Evolutionary conservation across 2,113 vertebrate genomes (phyloP).

Genomic region (Pelecanoides urinatrix): DNA sequence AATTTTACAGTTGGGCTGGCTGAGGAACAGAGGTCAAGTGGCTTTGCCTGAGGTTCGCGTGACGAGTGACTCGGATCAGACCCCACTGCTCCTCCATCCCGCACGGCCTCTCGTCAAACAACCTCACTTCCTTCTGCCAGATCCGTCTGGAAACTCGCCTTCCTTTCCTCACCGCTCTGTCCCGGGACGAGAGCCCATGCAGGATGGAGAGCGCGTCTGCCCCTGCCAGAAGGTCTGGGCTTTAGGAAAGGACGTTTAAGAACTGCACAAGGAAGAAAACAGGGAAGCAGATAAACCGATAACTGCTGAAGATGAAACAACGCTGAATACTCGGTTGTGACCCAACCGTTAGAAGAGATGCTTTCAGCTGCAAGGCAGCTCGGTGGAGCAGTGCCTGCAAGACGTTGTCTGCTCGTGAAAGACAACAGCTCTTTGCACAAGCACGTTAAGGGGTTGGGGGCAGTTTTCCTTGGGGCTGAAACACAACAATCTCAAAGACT

Average conservation of each 20-base stretch:
- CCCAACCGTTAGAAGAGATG: too few species aligned
- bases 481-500: rapidly evolving
- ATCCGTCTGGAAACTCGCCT: not conserved
- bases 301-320: not conserved
- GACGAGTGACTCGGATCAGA: not conserved
- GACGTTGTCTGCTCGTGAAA: rapidly evolving
- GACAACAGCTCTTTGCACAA: not conserved
- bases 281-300: not conserved
- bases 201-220: rapidly evolving
- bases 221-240: not conserved
- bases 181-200: not conserved
- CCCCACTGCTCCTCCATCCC: not conserved
- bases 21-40: not conserved
- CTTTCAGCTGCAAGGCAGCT: not conserved
- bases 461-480: not conserved
- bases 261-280: not conserved
- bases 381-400: not conserved
- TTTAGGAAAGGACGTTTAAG: not conserved
- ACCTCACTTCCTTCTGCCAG: not conserved
- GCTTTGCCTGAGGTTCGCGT: not conserved
- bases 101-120: not conserved
- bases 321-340: rapidly evolving
- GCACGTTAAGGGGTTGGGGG: not conserved
- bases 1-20: not conserved
- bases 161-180: not conserved